Evolutionary conservation across 1,140 invertebrate genomes (phyloP).

Genomic region (Heliconius nattereri): DNA sequence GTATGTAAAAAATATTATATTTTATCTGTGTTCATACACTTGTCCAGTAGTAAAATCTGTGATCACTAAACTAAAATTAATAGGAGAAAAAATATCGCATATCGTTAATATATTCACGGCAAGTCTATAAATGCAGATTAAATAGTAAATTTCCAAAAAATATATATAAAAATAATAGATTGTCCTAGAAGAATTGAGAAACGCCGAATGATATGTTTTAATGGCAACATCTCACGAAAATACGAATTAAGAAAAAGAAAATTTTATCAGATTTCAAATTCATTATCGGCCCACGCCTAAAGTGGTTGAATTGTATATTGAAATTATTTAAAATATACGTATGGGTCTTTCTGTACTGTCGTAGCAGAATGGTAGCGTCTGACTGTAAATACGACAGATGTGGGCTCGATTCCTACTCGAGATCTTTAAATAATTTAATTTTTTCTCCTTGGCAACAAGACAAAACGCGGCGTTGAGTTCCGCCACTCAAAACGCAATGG

Average conservation of each 20-base stretch:
- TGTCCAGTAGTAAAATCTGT: slow-evolving; percentile 29
- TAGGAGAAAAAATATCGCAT: slow-evolving; percentile 19
- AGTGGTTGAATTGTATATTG: neutral
- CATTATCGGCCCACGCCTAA: neutral
- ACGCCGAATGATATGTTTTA: slow-evolving; percentile 78
- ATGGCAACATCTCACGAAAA: slow-evolving; percentile 74
- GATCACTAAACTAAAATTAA: slow-evolving; percentile 18
- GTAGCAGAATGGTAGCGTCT: no score
- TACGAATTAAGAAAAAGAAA: slow-evolving; percentile 68
- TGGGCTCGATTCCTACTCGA: no score
- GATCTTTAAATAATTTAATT: no score
- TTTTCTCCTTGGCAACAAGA: no score
- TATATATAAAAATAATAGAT: slow-evolving; percentile 33
- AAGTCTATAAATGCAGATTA: slow-evolving; percentile 45
- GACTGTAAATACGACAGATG: no score
- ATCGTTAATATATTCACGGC: slow-evolving; percentile 23
- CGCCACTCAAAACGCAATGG: no score
- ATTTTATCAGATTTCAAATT: neutral
- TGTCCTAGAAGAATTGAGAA: slow-evolving; percentile 69
- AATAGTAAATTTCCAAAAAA: slow-evolving; percentile 21
- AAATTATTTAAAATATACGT: neutral
- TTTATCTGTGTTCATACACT: slow-evolving; percentile 45
- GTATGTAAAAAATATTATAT: slow-evolving; percentile 30
- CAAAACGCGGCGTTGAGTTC: no score
- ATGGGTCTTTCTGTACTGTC: neutral